Evolutionary conservation across 2,113 vertebrate genomes (phyloP).

Genomic region (Notechis scutatus): DNA sequence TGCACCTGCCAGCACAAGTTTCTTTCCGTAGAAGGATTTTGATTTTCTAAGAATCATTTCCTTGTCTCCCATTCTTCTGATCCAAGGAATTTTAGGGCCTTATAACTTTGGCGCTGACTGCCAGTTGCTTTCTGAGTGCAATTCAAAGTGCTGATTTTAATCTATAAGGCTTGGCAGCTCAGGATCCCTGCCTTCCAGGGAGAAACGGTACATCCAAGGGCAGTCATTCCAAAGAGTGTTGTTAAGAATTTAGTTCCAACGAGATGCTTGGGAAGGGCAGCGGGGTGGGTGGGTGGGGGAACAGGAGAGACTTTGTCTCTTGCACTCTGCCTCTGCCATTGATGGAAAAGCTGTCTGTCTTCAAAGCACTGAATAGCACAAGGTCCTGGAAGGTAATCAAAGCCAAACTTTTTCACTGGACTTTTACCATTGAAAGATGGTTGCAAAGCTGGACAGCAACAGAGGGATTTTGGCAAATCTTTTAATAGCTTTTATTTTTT

Average conservation of each 20-base stretch:
- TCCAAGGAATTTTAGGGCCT: background rate
- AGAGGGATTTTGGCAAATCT: background rate
- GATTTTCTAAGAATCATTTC: background rate
- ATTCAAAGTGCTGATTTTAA: background rate
- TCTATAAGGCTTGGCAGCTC: background rate
- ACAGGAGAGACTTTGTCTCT: background rate
- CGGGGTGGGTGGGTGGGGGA: rapidly evolving
- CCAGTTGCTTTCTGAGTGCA: background rate
- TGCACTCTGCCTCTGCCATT: background rate
- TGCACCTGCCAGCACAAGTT: background rate
- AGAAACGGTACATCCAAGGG: background rate
- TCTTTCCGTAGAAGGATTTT: background rate
- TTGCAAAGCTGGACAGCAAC: background rate
- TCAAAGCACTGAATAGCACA: background rate
- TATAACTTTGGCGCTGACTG: background rate
- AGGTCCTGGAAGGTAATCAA: background rate
- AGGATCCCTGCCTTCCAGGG: background rate
- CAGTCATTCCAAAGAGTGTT: background rate
- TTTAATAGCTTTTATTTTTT: background rate
- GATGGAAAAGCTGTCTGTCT: background rate
- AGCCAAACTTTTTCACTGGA: background rate
- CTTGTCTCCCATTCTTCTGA: background rate
- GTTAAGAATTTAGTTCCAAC: background rate
- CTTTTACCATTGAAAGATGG: background rate
- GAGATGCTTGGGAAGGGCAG: background rate